Evolutionary conservation across 2,113 vertebrate genomes (phyloP), one percentile per base, ranked within the genome.

Genomic region (Ophiodon elongatus): DNA sequence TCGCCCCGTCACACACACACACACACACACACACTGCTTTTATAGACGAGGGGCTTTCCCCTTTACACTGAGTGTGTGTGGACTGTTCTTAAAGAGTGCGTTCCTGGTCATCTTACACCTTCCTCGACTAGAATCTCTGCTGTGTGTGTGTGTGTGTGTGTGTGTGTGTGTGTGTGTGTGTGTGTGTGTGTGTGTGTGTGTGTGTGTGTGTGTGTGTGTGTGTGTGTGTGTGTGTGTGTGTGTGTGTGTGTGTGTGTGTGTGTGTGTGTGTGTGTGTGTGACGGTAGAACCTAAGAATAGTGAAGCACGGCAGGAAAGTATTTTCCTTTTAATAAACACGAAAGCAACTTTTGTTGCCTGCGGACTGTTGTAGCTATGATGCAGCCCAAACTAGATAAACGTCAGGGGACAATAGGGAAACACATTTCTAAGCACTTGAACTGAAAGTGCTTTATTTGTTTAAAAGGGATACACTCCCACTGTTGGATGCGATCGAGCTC

Each of bases 1-100:
- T 81, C 84, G 23, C 69, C n/a, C 54, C 0, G 41, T 75, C 87
- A 86, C 85, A 87, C 80, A 60, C 80, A 54, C 64, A 59, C 87
- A 86, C 85, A 87, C 80, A 60, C 80, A 54, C 64, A 59, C 69
- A 11, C 65, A 76, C 80, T 73, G 60, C 85, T 90, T 88, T 90
- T 81, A 91, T 88, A 84, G 86, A 75, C 10, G 9, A 77, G 87
- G 93, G 93, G 90, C 56, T 93, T 94, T 93, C 91, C 93, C 92
- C 70, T 82, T 75, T 63, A 86, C 70, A 72, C 79, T 33, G 37
- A 31, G 69, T 83, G 89, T 89, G 82, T 89, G 80, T 76, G 84
- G n/a, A 59, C 39, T 45, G 65, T 73, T 83, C 79, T 63, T 71
- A 66, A 69, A 84, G 79, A 79, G 85, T 76, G 43, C 13, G 73